phyloP scores from a whole-genome alignment of 2,113 vertebrate genomes.

The Microcebus griseorufus region DNA sequence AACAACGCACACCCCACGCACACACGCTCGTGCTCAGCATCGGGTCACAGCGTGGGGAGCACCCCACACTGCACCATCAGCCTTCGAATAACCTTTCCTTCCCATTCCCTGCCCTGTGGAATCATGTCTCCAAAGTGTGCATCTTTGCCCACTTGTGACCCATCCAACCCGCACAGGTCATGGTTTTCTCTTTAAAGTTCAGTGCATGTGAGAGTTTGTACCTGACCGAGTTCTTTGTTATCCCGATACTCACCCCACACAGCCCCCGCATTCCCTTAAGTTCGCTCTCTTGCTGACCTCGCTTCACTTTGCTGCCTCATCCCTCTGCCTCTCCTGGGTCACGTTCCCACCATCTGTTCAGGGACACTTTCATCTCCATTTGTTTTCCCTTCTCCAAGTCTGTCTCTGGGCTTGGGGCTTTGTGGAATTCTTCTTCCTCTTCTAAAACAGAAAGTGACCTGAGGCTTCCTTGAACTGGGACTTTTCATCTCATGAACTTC shows the following conservation, averaged over 20 bases:
- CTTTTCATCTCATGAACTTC: constrained; percentile 24
- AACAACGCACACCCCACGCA: accelerated
- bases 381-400: not conserved
- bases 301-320: not conserved
- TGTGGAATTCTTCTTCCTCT: not conserved
- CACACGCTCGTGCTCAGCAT: no score
- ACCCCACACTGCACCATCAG: not conserved
- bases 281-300: not conserved
- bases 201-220: not conserved
- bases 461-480: not conserved
- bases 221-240: not conserved
- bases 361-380: not conserved
- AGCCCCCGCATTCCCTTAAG: not conserved
- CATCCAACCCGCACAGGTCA: accelerated
- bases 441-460: not conserved
- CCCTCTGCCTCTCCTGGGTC: not conserved
- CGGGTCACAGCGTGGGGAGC: accelerated
- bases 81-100: not conserved
- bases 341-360: not conserved
- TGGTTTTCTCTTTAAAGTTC: not conserved
- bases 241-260: not conserved
- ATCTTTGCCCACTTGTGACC: not conserved
- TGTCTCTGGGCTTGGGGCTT: not conserved
- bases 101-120: not conserved
- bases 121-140: not conserved